Base-by-base conservation (phyloP, 1,140 invertebrate genomes). In the Halyomorpha halys region DNA sequence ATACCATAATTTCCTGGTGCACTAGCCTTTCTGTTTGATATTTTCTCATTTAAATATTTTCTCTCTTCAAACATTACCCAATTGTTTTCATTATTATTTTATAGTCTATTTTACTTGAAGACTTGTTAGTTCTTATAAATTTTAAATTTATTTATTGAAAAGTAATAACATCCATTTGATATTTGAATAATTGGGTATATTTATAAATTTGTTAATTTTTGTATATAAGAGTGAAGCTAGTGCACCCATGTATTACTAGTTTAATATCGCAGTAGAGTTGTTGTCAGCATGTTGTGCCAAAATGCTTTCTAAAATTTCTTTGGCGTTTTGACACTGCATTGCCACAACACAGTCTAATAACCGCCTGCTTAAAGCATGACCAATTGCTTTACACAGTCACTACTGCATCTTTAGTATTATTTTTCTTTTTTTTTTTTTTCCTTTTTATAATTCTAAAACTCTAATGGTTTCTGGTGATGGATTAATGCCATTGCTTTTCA, bases 281-380 rank as follows among this genome's bases (percentile, higher is more conserved):
- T 70, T 72, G 70, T 71, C 68, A 70, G 71, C 71, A 72, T 72
- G 71, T 71, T 70, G 69, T 70, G 69, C 68, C 60, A 67, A 66
- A 65, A 64, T 45, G 68, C 68, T 69, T 69, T 44, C 64, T 65
- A 66, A 39, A 39, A 67, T 62, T 65, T 62, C 27, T 61, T 47
- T 65, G 68, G 67, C 63, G 53, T 56, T 56, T 56, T 56, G 53
- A 56, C 53, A 56, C 53, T 56, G 53, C 53, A 56, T 56, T 56
- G 53, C 60, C 70, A 69, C 70, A 71, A 71, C 70, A 71, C 70
- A 71, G 69, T 69, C 70, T 71, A 70, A 70, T 70, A 68, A 71
- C 69, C 65, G 67, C 30, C 23, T 19, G 25, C 19, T 25, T 39
- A 39, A 63, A 65, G 68, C 69, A 71, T 70, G 70, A 68, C 13